These are phyloP conservation scores for Urocitellus parryii DNA, from an alignment of 2,113 vertebrate species.

Conservation along the genomic window DNA sequence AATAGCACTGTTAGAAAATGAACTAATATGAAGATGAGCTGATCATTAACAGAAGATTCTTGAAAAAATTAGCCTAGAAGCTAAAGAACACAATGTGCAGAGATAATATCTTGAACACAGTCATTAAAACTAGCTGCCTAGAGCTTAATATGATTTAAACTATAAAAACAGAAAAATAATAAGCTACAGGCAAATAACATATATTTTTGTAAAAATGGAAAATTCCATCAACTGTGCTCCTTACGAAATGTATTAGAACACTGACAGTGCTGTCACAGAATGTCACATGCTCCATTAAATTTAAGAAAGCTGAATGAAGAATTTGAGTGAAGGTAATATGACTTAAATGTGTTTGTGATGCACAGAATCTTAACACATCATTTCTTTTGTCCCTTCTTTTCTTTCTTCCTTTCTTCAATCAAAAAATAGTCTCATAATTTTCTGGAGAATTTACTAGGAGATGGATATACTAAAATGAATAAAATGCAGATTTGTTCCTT, in stretches of 20 bases:
- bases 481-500: not conserved
- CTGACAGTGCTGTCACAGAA: not conserved
- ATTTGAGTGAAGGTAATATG: not conserved
- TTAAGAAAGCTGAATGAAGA: conserved; percentile 20
- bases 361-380: not conserved
- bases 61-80: not conserved
- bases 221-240: not conserved
- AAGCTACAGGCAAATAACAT: not conserved
- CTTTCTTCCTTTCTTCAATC: not conserved
- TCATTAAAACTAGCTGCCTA: conserved; percentile 49
- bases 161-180: conserved; percentile 9
- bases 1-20: conserved; percentile 22
- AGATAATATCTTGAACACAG: not conserved
- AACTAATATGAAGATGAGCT: conserved; percentile 1
- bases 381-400: not conserved
- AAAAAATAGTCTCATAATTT: not conserved
- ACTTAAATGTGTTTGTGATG: not conserved
- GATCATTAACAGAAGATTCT: conserved; percentile 27
- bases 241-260: not conserved
- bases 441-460: not conserved
- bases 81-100: conserved; percentile 48
- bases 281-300: not conserved
- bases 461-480: not conserved
- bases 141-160: not conserved
- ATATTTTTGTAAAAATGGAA: conserved; percentile 8